Conservation (phyloP, 2,888 invertebrate species). For the Camponotus fellah region DNA sequence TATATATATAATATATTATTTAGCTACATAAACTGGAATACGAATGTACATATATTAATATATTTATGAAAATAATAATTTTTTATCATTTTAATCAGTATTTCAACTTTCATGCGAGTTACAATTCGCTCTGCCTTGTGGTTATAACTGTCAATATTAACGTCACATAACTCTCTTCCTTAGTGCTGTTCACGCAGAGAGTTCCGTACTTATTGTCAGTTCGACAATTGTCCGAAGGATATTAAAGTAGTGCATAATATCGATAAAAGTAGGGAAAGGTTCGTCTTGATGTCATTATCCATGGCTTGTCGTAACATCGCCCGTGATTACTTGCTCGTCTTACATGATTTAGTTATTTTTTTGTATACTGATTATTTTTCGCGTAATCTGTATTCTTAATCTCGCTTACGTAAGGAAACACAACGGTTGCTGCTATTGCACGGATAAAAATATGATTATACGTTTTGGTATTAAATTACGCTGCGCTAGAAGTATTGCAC, state of each 20-base stretch:
- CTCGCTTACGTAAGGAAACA: conserved; percentile 5
- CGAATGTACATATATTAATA: no score
- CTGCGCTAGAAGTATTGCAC: not conserved
- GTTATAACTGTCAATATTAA: conserved; percentile 5
- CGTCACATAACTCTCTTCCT: conserved; percentile 21
- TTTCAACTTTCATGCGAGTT: not conserved
- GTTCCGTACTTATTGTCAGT: not conserved
- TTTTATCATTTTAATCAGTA: conserved; percentile 24
- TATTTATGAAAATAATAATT: no score
- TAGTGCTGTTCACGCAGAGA: not conserved
- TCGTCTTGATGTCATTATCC: conserved; percentile 38
- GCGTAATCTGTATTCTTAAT: conserved; percentile 1
- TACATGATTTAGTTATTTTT: conserved; percentile 1
- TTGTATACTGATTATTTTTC: conserved; percentile 25
- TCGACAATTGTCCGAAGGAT: conserved; percentile 38
- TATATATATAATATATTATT: no score
- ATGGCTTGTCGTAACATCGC: conserved; percentile 32
- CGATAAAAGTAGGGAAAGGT: conserved; percentile 72
- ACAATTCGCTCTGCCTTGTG: not conserved
- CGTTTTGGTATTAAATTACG: conserved; percentile 18
- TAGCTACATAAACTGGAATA: no score
- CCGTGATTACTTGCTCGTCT: conserved; percentile 9
- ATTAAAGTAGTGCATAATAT: conserved; percentile 58
- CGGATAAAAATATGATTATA: conserved; percentile 33
- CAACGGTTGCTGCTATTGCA: conserved; percentile 9